These are phyloP conservation scores for Folsomia candida DNA, from an alignment of 2,888 invertebrate genomes.

Conservation along the genomic window DNA sequence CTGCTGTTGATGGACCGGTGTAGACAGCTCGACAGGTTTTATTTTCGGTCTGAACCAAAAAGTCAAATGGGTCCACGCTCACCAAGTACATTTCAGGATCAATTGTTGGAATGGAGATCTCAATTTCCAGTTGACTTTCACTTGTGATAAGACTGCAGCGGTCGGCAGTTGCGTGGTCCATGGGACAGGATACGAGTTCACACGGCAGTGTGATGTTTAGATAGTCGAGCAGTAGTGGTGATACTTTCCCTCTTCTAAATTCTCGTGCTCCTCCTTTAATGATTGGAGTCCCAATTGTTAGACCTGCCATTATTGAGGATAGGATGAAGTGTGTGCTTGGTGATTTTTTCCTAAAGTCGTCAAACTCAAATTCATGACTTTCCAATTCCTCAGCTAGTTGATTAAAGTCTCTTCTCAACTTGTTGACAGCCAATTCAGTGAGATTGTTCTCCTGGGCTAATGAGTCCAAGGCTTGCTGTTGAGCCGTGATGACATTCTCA, in stretches of 20 bases:
- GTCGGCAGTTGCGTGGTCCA: constrained; percentile 10
- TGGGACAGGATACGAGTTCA: constrained; percentile 24
- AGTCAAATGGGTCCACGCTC: constrained; percentile 26
- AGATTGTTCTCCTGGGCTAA: neutral
- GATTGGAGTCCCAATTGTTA: constrained; percentile 14
- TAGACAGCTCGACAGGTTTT: constrained; percentile 27
- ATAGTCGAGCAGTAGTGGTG: constrained; percentile 22
- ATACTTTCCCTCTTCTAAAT: constrained; percentile 21
- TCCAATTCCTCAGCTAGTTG: constrained; percentile 1
- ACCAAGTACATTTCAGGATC: constrained; percentile 7
- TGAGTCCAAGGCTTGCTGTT: neutral
- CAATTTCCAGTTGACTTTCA: neutral
- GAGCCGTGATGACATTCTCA: neutral
- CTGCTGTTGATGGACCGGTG: constrained; percentile 22
- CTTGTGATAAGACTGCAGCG: constrained; percentile 8
- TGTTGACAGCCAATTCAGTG: neutral
- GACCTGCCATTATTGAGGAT: constrained; percentile 15
- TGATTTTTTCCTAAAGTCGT: constrained; percentile 21
- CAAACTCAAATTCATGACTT: constrained; percentile 11
- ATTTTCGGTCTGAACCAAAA: constrained; percentile 10
- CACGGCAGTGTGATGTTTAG: constrained; percentile 29
- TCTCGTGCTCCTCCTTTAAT: constrained; percentile 8
- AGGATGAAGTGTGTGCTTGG: constrained; percentile 13
- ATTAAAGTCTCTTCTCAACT: constrained; percentile 9
- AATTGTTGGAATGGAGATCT: constrained; percentile 4